These are phyloP conservation scores for Pelmatolapia mariae DNA, from an alignment of 2,113 vertebrate genomes.

Conservation along the genomic window DNA sequence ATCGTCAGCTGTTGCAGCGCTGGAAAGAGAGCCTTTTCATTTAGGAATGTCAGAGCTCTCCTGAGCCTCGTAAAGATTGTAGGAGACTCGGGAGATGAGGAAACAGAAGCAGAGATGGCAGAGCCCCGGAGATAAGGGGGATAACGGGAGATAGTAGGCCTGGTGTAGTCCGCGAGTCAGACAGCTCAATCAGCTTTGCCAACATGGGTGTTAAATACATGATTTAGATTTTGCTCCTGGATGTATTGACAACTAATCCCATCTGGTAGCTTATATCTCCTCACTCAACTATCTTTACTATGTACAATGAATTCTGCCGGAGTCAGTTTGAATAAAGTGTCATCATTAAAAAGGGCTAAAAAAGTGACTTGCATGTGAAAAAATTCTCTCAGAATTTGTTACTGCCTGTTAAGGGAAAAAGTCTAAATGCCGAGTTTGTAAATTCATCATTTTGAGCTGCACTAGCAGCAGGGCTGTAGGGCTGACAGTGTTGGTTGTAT, in stretches of 20 bases:
- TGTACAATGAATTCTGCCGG: neutral
- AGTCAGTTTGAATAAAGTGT: neutral
- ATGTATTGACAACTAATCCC: neutral
- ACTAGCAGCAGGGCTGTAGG: neutral
- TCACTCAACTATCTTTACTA: neutral
- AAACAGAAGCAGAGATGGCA: slow-evolving; percentile 29
- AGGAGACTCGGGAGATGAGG: slow-evolving; percentile 69
- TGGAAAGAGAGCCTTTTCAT: slow-evolving; percentile 88
- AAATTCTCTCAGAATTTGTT: neutral
- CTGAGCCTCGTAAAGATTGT: slow-evolving; percentile 79
- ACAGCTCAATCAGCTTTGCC: neutral
- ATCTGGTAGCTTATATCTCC: neutral
- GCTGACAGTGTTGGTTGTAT: neutral
- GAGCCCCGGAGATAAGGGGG: neutral
- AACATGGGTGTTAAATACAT: neutral
- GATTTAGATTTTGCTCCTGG: neutral
- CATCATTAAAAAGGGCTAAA: neutral
- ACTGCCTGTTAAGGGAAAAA: neutral
- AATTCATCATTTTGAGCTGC: neutral
- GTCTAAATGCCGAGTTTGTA: neutral
- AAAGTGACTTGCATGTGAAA: neutral
- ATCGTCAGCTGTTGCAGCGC: slow-evolving; percentile 77
- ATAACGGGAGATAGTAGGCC: slow-evolving; percentile 16
- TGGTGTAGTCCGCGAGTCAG: neutral
- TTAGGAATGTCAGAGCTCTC: slow-evolving; percentile 89